Conservation (phyloP, 1,140 invertebrate genomes). For the Adelges cooleyi region DNA sequence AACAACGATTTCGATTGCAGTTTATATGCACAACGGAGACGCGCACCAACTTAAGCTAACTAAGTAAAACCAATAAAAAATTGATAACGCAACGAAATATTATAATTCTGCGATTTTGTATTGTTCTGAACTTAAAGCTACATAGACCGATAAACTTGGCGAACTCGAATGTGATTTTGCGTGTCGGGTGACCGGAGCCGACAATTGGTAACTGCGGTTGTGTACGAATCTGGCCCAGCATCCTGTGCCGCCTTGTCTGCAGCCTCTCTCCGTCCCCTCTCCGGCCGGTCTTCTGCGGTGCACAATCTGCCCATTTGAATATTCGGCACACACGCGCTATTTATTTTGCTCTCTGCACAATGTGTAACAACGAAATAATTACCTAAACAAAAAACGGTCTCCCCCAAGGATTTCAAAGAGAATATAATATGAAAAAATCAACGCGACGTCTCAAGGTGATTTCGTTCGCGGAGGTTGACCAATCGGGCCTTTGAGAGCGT, state of each 20-base stretch:
- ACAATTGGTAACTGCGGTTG: constrained; percentile 25
- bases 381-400: not conserved
- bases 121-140: too few species aligned
- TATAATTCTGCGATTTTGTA: not conserved
- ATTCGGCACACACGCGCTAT: not conserved
- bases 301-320: constrained; percentile 19
- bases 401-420: not conserved
- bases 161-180: constrained; percentile 12
- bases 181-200: constrained; percentile 28
- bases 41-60: not conserved
- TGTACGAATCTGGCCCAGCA: constrained; percentile 14
- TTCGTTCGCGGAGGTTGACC: not conserved
- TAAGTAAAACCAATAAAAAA: not conserved
- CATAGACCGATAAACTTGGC: not conserved
- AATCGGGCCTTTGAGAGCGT: constrained; percentile 20
- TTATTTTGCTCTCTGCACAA: not conserved
- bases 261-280: constrained; percentile 13
- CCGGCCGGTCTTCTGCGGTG: not conserved
- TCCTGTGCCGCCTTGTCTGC: constrained; percentile 4
- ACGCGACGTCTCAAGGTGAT: constrained; percentile 9
- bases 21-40: too few species aligned
- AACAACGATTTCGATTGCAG: too few species aligned
- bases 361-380: constrained; percentile 3
- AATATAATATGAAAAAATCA: too few species aligned
- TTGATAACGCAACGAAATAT: not conserved